These are phyloP conservation scores for Listrodromus nycthemerus DNA, from an alignment of 2,888 invertebrate genomes.

Conservation along the genomic window DNA sequence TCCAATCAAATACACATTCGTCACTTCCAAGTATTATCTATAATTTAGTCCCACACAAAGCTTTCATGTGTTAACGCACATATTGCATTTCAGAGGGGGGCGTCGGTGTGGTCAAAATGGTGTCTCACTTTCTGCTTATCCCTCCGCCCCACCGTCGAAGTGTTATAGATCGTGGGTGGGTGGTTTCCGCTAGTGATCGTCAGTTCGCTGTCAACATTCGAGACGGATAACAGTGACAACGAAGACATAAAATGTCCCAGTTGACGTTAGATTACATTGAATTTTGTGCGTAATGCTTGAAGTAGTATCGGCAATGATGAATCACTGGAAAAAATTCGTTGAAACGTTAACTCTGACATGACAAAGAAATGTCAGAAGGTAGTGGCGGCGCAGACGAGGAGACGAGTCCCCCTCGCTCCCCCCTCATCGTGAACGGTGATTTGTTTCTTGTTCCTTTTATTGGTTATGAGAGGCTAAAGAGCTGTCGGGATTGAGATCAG, in stretches of 20 bases:
- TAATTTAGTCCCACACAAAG: not conserved
- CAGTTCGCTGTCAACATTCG: not conserved
- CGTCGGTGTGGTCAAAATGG: slow-evolving; percentile 36
- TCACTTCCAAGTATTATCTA: not conserved
- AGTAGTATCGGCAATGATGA: slow-evolving; percentile 44
- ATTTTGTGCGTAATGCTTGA: slow-evolving; percentile 30
- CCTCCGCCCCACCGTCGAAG: not conserved
- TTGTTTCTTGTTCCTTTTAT: slow-evolving; percentile 42
- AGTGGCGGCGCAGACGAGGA: slow-evolving; percentile 37
- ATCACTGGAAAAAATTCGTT: slow-evolving; percentile 20
- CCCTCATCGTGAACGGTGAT: slow-evolving; percentile 35
- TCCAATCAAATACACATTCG: not conserved
- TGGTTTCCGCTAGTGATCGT: slow-evolving; percentile 4
- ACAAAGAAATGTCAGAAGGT: slow-evolving; percentile 58
- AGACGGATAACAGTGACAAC: not conserved
- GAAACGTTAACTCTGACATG: slow-evolving; percentile 50
- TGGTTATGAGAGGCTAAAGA: not conserved
- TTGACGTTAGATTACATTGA: slow-evolving; percentile 9
- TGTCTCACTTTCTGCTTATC: not conserved
- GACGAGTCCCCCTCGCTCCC: slow-evolving; percentile 32
- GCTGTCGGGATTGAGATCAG: not conserved
- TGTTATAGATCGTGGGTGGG: slow-evolving; percentile 22
- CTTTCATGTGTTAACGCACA: not conserved
- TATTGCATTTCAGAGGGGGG: slow-evolving; percentile 16
- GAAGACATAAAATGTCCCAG: not conserved